These are phyloP conservation scores for Ammodytes dubius DNA, from an alignment of 2,113 vertebrate genomes.

Conservation along the genomic window DNA sequence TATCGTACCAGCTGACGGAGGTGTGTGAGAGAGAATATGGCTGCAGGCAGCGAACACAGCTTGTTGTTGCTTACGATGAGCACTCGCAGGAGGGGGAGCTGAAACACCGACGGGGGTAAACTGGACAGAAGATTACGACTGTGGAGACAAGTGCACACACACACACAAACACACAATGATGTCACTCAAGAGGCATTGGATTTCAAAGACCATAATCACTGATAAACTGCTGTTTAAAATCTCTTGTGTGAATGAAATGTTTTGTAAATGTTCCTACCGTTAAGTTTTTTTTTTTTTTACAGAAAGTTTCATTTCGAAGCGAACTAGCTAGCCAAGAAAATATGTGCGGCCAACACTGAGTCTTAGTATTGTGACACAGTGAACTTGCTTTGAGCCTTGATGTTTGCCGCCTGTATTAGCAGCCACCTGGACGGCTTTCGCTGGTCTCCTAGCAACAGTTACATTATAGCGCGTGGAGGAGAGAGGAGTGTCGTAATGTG, in stretches of 20 bases:
- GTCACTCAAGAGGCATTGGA: background rate
- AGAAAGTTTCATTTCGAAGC: background rate
- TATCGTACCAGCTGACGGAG: constrained; percentile 91
- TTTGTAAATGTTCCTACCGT: background rate
- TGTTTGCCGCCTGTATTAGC: constrained; percentile 21
- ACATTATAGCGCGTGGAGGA: constrained; percentile 12
- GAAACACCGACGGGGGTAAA: constrained; percentile 89
- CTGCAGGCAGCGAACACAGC: constrained; percentile 86
- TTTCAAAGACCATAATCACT: background rate
- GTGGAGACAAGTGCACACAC: constrained; percentile 35
- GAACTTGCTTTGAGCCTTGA: constrained; percentile 18
- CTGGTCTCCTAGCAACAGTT: constrained; percentile 65
- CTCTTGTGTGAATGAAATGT: background rate
- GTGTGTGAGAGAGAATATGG: constrained; percentile 85
- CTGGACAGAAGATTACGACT: constrained; percentile 93
- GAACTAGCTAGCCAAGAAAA: background rate
- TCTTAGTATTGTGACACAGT: background rate
- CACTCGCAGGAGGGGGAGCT: constrained; percentile 91
- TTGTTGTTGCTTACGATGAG: constrained; percentile 95
- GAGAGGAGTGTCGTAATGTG: background rate
- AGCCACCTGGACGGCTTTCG: constrained; percentile 34
- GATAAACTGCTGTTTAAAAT: background rate
- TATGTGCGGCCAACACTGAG: background rate
- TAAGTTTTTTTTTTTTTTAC: background rate
- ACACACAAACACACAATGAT: constrained; percentile 14